Evolutionary conservation across 2,888 invertebrate genomes (phyloP), one percentile per base, ranked within the genome.

Genomic region (Mimachlamys varia): DNA sequence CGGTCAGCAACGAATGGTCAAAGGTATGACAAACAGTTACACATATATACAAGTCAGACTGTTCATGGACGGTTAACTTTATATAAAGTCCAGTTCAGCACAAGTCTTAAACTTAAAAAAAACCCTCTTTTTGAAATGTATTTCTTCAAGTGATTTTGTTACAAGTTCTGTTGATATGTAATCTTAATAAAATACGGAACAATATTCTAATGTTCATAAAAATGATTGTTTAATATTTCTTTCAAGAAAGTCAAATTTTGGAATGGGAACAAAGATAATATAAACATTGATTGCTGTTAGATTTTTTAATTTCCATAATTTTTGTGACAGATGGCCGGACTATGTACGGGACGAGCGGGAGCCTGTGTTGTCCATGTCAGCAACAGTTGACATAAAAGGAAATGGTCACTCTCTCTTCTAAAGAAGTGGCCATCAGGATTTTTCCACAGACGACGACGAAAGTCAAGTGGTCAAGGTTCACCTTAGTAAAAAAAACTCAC

Each of bases 341-440:
- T 99, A 93, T 98, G 98, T 95, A 98, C 98, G 53, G 98, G 98
- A 27, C 97, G 99, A 92, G 99, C 99, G 49, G 99, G 99, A 92
- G 98, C 99, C 89, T 98, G 98, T 95, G 98, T 98, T 22, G 98
- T 99, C 5, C 96, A 96, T 91, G 95, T 97, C 37, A 95, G 95
- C 22, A 95, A 94, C 93, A 96, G 95, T 94, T 96, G 96, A 96
- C 96, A 95, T 94, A 94, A 92, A 92, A 94, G 94, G 58, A 95
- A 94, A 92, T 94, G 95, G 93, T 95, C 95, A 91, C 94, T 95
- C 88, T 93, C 95, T 49, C 93, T 95, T 55, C 93, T 95, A 90
- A 94, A 94, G 91, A 95, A 95, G 93, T 95, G 95, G 95, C 95
- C 95, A 89, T 95, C 95, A 15, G 95, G 95, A 90, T 94, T 95